Base-by-base conservation (phyloP, 2,888 invertebrate genomes). In the Sepiola atlantica region DNA sequence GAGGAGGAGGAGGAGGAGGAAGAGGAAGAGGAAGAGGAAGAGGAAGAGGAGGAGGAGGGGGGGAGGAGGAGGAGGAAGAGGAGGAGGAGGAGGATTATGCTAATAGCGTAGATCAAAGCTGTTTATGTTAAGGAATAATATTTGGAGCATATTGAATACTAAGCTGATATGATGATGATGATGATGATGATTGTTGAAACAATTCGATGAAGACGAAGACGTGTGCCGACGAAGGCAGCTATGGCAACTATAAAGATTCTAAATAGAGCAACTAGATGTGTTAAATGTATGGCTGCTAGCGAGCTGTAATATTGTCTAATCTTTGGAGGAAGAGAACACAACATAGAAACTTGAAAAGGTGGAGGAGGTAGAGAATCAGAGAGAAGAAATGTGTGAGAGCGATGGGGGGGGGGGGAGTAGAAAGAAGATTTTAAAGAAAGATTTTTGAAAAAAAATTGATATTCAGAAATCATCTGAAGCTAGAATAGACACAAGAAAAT, bases 281-380 rank as follows among this genome's bases (percentile, higher is more conserved):
- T 77, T 77, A n/a, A 77, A 77, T 77, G 77, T 77, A 32, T 32
- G n/a, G 77, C 77, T 77, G n/a, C n/a, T 77, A 14, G 77, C n/a
- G n/a, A 77, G n/a, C 77, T n/a, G 77, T 77, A 16, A 77, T 77
- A 77, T n/a, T 77, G 77, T 77, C n/a, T n/a, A 77, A 92, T 55
- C 24, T 92, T 28, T 92, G 35, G 28, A 28, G 35, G n/a, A 35
- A 54, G 45, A 92, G 35, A 57, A 24, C 32, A 55, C 57, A 57
- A 93, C 20, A 55, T 77, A 32, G 91, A 91, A 14, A 14, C 28
- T 54, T 45, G 10, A 91, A 54, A 28, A 21, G 91, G 77, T 77
- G n/a, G 32, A 32, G 12, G 77, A n/a, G 77, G 32, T 14, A 32
- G 28, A 77, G 77, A 24, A 91, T 28, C 54, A 54, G 91, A 45